phyloP scores from a whole-genome alignment of 37 sponge, comb jelly and placozoan genomes.

The Axinella damicornis region DNA sequence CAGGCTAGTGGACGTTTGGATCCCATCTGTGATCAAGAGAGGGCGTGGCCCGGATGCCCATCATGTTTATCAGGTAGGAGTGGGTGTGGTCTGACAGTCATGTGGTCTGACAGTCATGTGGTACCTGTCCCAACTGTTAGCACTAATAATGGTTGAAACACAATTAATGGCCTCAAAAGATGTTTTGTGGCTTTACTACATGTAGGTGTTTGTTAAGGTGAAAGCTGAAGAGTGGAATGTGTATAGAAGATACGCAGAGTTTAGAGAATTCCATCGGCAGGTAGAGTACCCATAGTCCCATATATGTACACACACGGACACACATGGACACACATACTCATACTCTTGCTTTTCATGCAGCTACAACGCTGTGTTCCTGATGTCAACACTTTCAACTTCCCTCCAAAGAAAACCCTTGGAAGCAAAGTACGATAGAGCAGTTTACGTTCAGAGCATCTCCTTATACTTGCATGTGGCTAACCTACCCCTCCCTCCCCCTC shows the following conservation, averaged over 20 bases:
- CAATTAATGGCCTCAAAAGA: too few relatives aligned
- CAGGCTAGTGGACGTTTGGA: constrained; percentile 84
- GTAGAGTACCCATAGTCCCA: constrained; percentile 12
- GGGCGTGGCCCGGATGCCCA: constrained; percentile 76
- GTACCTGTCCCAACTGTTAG: too few relatives aligned
- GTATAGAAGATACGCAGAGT: constrained; percentile 93
- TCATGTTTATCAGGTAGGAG: constrained; percentile 90
- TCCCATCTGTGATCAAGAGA: constrained; percentile 90
- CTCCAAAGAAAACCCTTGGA: constrained; percentile 86
- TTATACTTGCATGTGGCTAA: too few relatives aligned
- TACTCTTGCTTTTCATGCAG: neutral
- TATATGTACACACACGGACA: too few relatives aligned
- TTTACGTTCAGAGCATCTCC: too few relatives aligned
- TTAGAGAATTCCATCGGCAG: constrained; percentile 86
- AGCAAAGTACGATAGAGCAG: constrained; percentile 74
- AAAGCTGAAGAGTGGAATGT: constrained; percentile 95
- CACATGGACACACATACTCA: too few relatives aligned
- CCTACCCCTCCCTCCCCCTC: neutral
- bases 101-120: too few relatives aligned
- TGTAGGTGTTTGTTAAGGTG: constrained; percentile 63
- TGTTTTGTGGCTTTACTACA: neutral
- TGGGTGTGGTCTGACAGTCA: too few relatives aligned
- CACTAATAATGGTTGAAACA: too few relatives aligned
- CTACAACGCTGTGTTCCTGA: constrained; percentile 43
- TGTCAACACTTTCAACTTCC: constrained; percentile 75